Percentiles rank a stretch among this genome's conserved stretches.
phyloP scores from a whole-genome alignment of 2,797 vertebrate genomes.

The Tachyglossus aculeatus region DNA sequence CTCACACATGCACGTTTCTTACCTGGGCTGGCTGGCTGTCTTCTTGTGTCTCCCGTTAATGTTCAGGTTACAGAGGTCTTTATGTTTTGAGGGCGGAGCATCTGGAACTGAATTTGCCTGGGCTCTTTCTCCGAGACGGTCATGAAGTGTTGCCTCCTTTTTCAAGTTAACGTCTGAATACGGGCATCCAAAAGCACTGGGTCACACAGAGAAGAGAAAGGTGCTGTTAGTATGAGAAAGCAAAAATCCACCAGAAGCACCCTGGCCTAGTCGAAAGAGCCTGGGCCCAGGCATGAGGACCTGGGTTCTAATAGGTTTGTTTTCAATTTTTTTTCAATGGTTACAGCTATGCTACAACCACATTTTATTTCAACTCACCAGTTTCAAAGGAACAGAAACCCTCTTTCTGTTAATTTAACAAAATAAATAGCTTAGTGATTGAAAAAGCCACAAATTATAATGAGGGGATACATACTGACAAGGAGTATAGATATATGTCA shows the following conservation, averaged over 20 bases:
- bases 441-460: too few relatives aligned
- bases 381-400: too few relatives aligned
- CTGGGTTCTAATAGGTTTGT: too few relatives aligned
- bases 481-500: too few relatives aligned
- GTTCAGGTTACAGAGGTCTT: slow-evolving; percentile 16
- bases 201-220: slow-evolving; percentile 5
- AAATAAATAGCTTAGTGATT: too few relatives aligned
- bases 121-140: slow-evolving; percentile 49
- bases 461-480: too few relatives aligned
- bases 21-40: slow-evolving; percentile 15
- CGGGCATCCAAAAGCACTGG: slow-evolving; percentile 82
- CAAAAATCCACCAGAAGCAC: background rate
- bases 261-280: too few relatives aligned
- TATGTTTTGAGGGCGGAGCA: slow-evolving; percentile 12
- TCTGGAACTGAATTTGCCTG: background rate
- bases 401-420: too few relatives aligned
- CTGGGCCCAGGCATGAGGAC: too few relatives aligned
- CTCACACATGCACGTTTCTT: background rate
- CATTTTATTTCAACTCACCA: too few relatives aligned
- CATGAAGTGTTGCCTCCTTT: slow-evolving; percentile 76
- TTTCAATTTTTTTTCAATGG: too few relatives aligned
- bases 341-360: too few relatives aligned
- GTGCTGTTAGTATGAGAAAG: background rate
- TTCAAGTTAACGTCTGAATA: slow-evolving; percentile 82
- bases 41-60: slow-evolving; percentile 18